Conservation (phyloP, 2,888 invertebrate species). For the Eilema depressum region DNA sequence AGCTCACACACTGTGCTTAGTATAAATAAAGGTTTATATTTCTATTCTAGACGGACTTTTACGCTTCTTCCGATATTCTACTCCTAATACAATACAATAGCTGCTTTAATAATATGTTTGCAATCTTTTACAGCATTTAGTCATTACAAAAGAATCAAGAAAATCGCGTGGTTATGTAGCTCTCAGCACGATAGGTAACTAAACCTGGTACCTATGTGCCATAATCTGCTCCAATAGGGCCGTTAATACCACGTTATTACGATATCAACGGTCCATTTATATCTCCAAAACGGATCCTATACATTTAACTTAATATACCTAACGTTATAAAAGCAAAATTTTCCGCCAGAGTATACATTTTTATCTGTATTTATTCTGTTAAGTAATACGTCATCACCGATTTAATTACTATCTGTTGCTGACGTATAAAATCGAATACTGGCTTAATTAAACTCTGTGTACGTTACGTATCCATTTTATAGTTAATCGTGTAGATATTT, state of each 20-base stretch:
- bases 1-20: no score
- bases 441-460: background rate
- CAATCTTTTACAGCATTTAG: background rate
- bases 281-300: background rate
- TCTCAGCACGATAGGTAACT: background rate
- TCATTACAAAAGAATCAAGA: background rate
- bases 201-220: no score
- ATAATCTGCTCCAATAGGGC: background rate
- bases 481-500: background rate
- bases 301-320: background rate
- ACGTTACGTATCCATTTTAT: background rate
- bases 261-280: background rate
- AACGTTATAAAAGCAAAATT: background rate
- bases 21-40: no score
- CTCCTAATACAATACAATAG: no score
- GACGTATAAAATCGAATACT: background rate
- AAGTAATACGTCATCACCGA: background rate
- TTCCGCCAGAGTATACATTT: background rate
- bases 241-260: background rate
- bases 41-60: no score
- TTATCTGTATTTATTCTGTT: background rate
- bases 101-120: background rate
- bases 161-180: background rate
- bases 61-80: no score
- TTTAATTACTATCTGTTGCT: background rate